A percentile compares a stretch with the other conserved stretches of the same genome.
Evolutionary conservation across 2,113 vertebrate species (phyloP).

Genomic region (Enhydra lutris): DNA sequence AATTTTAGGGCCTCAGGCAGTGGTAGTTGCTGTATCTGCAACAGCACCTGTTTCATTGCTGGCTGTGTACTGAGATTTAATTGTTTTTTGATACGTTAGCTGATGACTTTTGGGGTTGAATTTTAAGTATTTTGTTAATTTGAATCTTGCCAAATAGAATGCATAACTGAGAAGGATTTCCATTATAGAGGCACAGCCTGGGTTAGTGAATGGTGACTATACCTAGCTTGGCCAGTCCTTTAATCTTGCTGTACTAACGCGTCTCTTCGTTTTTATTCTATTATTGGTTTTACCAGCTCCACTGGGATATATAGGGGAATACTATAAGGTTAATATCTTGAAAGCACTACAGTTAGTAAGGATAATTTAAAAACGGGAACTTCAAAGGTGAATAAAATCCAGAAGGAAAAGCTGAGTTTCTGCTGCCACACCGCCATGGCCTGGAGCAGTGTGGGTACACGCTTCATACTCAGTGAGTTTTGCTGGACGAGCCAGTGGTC

Average conservation of each 20-base stretch:
- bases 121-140: neutral
- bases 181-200: neutral
- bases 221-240: neutral
- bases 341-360: neutral
- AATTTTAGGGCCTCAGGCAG: neutral
- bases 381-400: neutral
- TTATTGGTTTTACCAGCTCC: neutral
- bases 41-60: neutral
- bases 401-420: neutral
- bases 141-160: neutral
- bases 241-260: neutral
- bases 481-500: neutral
- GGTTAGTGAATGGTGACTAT: neutral
- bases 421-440: neutral
- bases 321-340: neutral
- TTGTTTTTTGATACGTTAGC: neutral
- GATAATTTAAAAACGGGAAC: neutral
- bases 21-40: neutral
- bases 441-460: fast-evolving
- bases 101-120: neutral
- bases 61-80: neutral
- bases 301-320: neutral
- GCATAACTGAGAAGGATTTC: neutral
- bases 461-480: neutral
- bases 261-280: neutral